Evolutionary conservation across 2,797 vertebrate genomes (phyloP).

Genomic region (Epinephelus malabaricus): DNA sequence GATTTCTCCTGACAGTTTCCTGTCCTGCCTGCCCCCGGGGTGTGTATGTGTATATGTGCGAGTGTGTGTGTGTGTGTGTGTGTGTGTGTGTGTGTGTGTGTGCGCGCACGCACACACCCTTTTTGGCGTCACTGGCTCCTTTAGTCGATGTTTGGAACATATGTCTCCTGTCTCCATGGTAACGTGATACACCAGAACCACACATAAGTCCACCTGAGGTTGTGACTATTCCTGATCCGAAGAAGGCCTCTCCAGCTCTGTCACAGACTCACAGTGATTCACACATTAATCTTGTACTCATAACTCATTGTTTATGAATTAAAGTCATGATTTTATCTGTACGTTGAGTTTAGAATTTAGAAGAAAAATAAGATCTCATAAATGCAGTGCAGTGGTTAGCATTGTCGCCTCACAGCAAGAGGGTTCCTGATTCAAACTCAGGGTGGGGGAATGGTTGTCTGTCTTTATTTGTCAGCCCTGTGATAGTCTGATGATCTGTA

Average conservation of each 20-base stretch:
- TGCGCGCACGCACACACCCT: not conserved
- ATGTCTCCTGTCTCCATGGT: constrained; percentile 78
- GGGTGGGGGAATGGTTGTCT: no score
- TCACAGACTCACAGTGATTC: not conserved
- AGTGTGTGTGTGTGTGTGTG: constrained; percentile 12
- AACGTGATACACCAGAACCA: constrained; percentile 64
- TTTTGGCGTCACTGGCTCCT: constrained; percentile 53
- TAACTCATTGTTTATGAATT: not conserved
- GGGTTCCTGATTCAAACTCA: no score
- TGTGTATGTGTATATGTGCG: constrained; percentile 21
- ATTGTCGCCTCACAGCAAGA: no score
- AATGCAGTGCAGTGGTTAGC: no score
- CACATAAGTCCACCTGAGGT: constrained; percentile 55
- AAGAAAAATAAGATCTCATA: no score
- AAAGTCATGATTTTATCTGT: not conserved
- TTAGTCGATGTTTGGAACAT: constrained; percentile 67
- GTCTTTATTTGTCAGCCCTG: no score
- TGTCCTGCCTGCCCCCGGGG: constrained; percentile 64
- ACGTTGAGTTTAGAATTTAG: not conserved
- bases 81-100: constrained; percentile 13
- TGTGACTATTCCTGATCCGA: constrained; percentile 31
- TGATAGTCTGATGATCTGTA: no score
- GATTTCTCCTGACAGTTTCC: constrained; percentile 77
- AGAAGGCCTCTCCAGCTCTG: not conserved
- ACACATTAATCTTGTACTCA: not conserved